These are phyloP conservation scores for Tinamus guttatus DNA, from an alignment of 2,113 vertebrate species.

Conservation along the genomic window DNA sequence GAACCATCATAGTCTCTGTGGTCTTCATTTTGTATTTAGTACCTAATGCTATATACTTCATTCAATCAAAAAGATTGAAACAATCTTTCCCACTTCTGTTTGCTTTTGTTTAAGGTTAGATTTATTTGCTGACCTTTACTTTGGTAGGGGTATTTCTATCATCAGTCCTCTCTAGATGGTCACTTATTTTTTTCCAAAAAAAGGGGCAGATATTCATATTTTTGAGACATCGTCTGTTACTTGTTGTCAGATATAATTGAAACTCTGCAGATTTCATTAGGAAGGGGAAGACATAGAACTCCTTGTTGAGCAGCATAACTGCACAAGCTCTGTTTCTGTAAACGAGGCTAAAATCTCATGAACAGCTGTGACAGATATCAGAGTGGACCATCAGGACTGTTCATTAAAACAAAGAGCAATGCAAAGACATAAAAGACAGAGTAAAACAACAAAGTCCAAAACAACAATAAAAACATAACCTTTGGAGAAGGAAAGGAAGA, in stretches of 20 bases:
- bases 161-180: not conserved
- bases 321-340: not conserved
- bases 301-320: not conserved
- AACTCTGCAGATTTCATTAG: not conserved
- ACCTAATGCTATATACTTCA: not conserved
- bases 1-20: not conserved
- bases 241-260: not conserved
- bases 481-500: not conserved
- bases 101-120: not conserved
- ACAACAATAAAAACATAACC: not conserved
- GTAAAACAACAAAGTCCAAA: too few relatives aligned
- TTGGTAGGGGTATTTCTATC: not conserved
- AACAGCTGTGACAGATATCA: not conserved
- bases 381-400: not conserved
- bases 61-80: not conserved
- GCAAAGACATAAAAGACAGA: not conserved
- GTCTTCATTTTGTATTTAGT: not conserved
- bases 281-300: not conserved
- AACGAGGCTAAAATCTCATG: not conserved
- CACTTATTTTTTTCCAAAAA: not conserved
- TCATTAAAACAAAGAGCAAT: not conserved
- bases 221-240: not conserved
- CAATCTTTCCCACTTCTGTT: not conserved
- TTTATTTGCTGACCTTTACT: not conserved
- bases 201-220: not conserved